These are phyloP conservation scores for Botia almorhae DNA, from an alignment of 2,797 vertebrate species.

Conservation along the genomic window DNA sequence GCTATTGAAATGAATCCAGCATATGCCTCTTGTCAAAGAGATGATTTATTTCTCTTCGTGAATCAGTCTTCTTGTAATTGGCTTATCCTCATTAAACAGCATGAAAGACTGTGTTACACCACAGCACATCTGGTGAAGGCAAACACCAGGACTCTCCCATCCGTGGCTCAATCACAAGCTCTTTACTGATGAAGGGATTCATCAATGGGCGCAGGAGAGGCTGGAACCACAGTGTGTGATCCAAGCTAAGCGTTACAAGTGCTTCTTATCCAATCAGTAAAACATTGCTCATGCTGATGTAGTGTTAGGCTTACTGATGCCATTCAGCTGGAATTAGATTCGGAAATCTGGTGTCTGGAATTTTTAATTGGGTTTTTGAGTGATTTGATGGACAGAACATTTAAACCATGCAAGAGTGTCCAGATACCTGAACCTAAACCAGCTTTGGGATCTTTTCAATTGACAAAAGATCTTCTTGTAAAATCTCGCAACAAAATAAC, in stretches of 20 bases:
- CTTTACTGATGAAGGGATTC: slow-evolving; percentile 28
- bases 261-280: slow-evolving; percentile 23
- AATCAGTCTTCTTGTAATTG: neutral
- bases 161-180: slow-evolving; percentile 23
- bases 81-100: neutral
- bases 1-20: neutral
- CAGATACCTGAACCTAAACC: no score
- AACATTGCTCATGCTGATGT: neutral
- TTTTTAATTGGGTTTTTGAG: no score
- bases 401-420: no score
- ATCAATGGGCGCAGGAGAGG: slow-evolving; percentile 24
- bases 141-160: slow-evolving; percentile 36
- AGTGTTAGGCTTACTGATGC: neutral
- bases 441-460: no score
- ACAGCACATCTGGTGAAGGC: slow-evolving; percentile 50
- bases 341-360: no score
- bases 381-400: no score
- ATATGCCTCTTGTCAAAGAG: neutral
- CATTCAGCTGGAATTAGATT: neutral
- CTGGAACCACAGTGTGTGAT: neutral
- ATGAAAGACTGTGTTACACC: slow-evolving; percentile 27
- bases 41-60: neutral
- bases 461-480: neutral
- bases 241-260: slow-evolving; percentile 1
- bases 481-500: neutral